Evolutionary conservation across 1,140 invertebrate species (phyloP).

Genomic region (Alviniconcha marisindica): DNA sequence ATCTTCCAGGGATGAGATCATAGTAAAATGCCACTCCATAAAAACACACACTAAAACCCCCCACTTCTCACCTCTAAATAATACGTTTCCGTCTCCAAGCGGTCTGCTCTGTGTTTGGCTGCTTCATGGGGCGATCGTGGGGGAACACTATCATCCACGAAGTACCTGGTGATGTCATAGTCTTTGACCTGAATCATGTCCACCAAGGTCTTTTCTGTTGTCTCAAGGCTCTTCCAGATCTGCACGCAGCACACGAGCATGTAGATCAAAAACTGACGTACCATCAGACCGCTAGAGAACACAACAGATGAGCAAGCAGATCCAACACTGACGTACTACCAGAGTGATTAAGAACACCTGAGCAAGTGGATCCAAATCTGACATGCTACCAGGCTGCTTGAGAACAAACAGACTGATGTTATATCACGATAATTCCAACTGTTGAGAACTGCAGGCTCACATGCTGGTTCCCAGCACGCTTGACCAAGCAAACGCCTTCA

Average conservation of each 20-base stretch:
- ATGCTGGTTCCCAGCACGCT: no score
- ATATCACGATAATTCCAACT: no score
- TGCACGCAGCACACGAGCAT: constrained; percentile 47
- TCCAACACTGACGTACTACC: no score
- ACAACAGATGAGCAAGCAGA: no score
- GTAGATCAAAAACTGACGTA: neutral
- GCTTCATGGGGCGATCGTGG: constrained; percentile 69
- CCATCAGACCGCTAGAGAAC: neutral
- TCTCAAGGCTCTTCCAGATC: constrained; percentile 95
- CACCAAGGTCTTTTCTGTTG: constrained; percentile 91
- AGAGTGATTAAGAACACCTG: no score
- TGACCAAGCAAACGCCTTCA: no score
- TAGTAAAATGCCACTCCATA: no score
- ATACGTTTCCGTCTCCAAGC: constrained; percentile 92
- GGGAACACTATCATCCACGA: constrained; percentile 79
- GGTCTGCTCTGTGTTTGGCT: constrained; percentile 83
- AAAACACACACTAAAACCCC: neutral
- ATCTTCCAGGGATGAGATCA: no score
- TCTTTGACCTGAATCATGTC: constrained; percentile 89
- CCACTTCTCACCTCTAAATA: constrained; percentile 84
- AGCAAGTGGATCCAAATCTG: no score
- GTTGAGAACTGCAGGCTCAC: no score
- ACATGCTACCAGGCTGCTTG: no score
- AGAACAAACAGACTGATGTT: no score
- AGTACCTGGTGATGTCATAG: constrained; percentile 84